phyloP scores from a whole-genome alignment of 2,888 invertebrate genomes.

The Eupeodes latifasciatus region DNA sequence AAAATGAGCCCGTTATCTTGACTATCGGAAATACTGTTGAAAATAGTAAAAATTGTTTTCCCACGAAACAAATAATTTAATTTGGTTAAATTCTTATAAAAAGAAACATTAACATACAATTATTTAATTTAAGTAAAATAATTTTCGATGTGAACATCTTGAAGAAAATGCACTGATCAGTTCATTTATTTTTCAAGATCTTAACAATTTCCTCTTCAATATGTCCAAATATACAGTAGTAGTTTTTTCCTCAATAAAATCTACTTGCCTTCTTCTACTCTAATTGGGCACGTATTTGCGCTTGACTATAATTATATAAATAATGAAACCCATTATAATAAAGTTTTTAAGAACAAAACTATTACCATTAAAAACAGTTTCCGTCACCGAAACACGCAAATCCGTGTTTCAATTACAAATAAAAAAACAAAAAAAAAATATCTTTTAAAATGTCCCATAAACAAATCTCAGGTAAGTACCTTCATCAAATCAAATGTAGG shows the following conservation, averaged over 20 bases:
- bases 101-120: no score
- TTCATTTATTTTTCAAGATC: not conserved
- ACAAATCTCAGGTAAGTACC: not conserved
- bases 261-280: not conserved
- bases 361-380: conserved; percentile 10
- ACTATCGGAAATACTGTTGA: no score
- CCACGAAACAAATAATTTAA: no score
- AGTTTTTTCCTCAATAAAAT: not conserved
- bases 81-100: no score
- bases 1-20: no score
- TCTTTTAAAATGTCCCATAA: conserved; percentile 13
- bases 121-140: no score
- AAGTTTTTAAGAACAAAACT: not conserved
- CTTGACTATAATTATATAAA: not conserved
- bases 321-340: not conserved
- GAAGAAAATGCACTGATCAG: no score
- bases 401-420: conserved; percentile 35
- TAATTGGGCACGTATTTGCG: not conserved
- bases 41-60: no score
- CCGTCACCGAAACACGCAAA: conserved; percentile 19
- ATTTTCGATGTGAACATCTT: no score
- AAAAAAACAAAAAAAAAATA: conserved; percentile 26
- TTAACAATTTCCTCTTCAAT: not conserved
- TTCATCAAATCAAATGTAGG: not conserved
- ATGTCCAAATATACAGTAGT: not conserved